Evolutionary conservation across 2,888 invertebrate species (phyloP).

Genomic region (Latrodectus hesperus): DNA sequence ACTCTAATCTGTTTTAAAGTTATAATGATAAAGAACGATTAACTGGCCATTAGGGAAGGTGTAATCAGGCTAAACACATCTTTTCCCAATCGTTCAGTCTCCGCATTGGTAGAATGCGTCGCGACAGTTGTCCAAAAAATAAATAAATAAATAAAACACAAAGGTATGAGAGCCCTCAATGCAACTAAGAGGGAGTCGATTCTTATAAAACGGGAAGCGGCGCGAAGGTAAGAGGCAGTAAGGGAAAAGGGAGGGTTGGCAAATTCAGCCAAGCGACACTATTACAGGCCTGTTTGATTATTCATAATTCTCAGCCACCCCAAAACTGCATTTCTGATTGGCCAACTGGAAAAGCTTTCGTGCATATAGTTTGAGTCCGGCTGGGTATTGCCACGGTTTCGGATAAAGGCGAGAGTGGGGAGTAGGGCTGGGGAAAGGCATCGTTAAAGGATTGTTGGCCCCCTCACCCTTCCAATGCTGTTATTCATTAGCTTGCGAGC

Average conservation of each 20-base stretch:
- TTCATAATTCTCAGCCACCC: constrained; percentile 64
- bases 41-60: too few relatives aligned
- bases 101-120: too few relatives aligned
- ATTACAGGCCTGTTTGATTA: constrained; percentile 60
- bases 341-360: constrained; percentile 51
- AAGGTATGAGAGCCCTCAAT: too few relatives aligned
- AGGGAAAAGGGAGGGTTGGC: constrained; percentile 12
- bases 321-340: constrained; percentile 52
- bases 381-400: constrained; percentile 59
- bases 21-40: too few relatives aligned
- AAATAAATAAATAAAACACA: too few relatives aligned
- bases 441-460: constrained; percentile 60
- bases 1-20: too few relatives aligned
- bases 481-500: constrained; percentile 54
- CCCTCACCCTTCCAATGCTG: constrained; percentile 16
- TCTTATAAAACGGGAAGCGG: constrained; percentile 28
- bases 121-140: too few relatives aligned
- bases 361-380: constrained; percentile 59
- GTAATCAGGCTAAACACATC: too few relatives aligned
- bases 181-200: too few relatives aligned
- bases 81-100: too few relatives aligned
- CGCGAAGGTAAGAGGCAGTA: constrained; percentile 7
- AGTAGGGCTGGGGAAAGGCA: constrained; percentile 1
- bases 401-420: constrained; percentile 30
- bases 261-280: constrained; percentile 52